Base-by-base conservation (phyloP, 1,140 invertebrate genomes). In the Ooceraea biroi region DNA sequence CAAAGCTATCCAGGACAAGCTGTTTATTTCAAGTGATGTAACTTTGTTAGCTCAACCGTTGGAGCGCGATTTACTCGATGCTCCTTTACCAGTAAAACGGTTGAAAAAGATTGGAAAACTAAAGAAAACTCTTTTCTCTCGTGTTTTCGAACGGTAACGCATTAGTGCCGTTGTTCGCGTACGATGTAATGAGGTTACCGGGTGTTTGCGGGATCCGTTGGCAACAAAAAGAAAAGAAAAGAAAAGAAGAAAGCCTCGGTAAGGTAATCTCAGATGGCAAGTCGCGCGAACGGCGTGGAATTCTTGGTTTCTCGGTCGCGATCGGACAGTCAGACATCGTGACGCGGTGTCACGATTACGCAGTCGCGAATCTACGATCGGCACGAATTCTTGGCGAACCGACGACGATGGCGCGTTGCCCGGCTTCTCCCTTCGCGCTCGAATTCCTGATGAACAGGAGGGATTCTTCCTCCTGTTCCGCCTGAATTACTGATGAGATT, bases 401-500 rank as follows among this genome's bases (percentile, higher is more conserved):
- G 14, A 12, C 27, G n/a, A 30, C 55, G 46, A 36, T n/a, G n/a
- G n/a, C n/a, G n/a, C 41, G 68, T 55, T 68, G 11, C 48, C 30
- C 19, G 41, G 58, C 14, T 63, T 77, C 80, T 66, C 36, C 57
- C n/a, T 50, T 55, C 14, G 5, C 48, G 25, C 14, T 73, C 27
- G 11, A 41, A 71, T 68, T 68, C 41, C 63, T n/a, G 27, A 19
- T 86, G 41, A n/a, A n/a, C n/a, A n/a, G n/a, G n/a, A n/a, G n/a
- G n/a, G n/a, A n/a, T 7, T 36, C 36, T 7, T 36, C 36, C 36
- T 36, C 36, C 36, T 36, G 2, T 7, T 36, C 36, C 36, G 2
- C 44, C 41, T 50, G 57, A 72, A 83, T 86, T 22, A 30, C 27
- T 44, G 25, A 76, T 86, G 50, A 50, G 57, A 48, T 87, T 87